Evolutionary conservation across 1,140 invertebrate species (phyloP), one percentile per base, ranked within the genome.

Genomic region (Cydia pomonella): DNA sequence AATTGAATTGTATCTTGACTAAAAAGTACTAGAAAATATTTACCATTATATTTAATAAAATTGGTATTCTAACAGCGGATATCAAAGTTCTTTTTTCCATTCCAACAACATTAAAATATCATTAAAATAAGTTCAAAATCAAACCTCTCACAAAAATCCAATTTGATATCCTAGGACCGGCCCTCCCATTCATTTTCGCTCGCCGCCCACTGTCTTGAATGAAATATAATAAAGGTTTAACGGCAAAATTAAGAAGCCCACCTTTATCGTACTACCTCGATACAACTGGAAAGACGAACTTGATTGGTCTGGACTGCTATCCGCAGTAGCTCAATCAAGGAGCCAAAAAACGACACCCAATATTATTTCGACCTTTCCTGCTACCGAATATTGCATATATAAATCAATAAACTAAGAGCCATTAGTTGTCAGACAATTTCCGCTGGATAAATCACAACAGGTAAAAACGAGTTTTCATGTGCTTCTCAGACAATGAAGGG

Each of bases 331-430:
- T 87, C 80, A 87, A 89, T 88, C 84, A 86, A 80, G 73, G 64
- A 63, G 21, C 59, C 74, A 73, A 89, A 90, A 89, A 88, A 87
- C 41, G 77, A 77, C 73, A 72, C 72, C 76, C 76, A 76, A 82
- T 87, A 81, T 85, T 83, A 88, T 83, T 82, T 80, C 85, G 85
- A 86, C 80, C 86, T 85, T 82, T 77, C 83, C 73, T 82, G 90
- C 90, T 91, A 90, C 90, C 89, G 90, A 89, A 90, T 91, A 92
- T 90, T 90, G 88, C 85, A 76, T 83, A 82, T 86, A 91, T 91
- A 90, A 91, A 91, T 92, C 91, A 92, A 91, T 92, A 90, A 90
- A 91, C 91, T 91, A 92, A 92, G 89, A 91, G 77, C 85, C 91
- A 92, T 92, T 90, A 91, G 87, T 87, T 90, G 89, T 87, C 89